phyloP scores from a whole-genome alignment of 37 sponge, comb jelly and placozoan genomes.

The Spongia lamella region DNA sequence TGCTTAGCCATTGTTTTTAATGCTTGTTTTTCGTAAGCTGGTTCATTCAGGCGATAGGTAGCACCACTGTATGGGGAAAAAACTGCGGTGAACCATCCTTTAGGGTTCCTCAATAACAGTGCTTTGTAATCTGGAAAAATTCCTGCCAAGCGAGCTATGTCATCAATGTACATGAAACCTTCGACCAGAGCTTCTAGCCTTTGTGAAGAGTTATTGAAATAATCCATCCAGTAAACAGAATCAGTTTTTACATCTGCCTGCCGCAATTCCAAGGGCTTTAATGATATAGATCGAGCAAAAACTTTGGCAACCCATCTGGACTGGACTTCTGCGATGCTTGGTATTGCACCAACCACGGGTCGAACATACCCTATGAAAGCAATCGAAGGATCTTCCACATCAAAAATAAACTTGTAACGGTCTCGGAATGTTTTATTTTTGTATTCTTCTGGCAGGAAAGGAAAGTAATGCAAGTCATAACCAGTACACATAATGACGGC shows the following conservation, averaged over 20 bases:
- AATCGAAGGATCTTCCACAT: slow-evolving; percentile 71
- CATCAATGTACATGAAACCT: slow-evolving; percentile 75
- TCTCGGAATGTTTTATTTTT: slow-evolving; percentile 32
- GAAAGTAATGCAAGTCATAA: slow-evolving; percentile 31
- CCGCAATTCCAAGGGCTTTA: slow-evolving; percentile 51
- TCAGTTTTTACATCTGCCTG: slow-evolving; percentile 39
- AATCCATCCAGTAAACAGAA: slow-evolving; percentile 41
- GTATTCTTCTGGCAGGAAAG: slow-evolving; percentile 54
- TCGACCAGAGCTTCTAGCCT: slow-evolving; percentile 68
- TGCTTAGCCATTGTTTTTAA: slow-evolving; percentile 65
- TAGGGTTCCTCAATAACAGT: slow-evolving; percentile 61
- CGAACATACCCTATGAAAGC: slow-evolving; percentile 84
- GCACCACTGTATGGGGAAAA: slow-evolving; percentile 78
- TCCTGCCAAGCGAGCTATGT: slow-evolving; percentile 71
- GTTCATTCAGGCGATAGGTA: slow-evolving; percentile 73
- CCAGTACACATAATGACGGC: slow-evolving; percentile 76
- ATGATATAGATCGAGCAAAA: slow-evolving; percentile 41
- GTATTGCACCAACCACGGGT: slow-evolving; percentile 81
- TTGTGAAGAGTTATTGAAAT: slow-evolving; percentile 55
- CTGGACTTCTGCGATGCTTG: slow-evolving; percentile 81
- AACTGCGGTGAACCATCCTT: slow-evolving; percentile 62
- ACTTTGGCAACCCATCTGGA: slow-evolving; percentile 82
- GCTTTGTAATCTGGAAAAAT: slow-evolving; percentile 76
- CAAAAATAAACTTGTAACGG: slow-evolving; percentile 83
- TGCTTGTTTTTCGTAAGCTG: slow-evolving; percentile 28